A percentile compares a stretch with the other conserved stretches of the same genome.
Evolutionary conservation across 2,113 vertebrate genomes (phyloP).

Genomic region (Microcebus griseorufus): DNA sequence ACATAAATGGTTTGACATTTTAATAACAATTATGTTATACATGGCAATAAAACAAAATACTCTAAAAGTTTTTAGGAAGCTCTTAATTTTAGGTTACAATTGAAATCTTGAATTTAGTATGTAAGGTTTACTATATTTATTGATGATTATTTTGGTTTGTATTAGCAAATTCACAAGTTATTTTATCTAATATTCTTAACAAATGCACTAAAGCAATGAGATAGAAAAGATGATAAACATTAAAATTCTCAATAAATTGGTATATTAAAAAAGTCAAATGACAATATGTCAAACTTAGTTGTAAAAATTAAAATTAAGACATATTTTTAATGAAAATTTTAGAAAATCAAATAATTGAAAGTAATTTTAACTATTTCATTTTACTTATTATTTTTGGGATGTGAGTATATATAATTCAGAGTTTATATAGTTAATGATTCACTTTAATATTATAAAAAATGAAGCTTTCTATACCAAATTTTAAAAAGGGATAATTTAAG

Average conservation of each 20-base stretch:
- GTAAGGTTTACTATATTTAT: neutral
- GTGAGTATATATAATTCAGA: neutral
- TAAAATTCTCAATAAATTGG: neutral
- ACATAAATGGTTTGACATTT: neutral
- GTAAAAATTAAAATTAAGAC: neutral
- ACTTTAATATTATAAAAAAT: constrained; percentile 45
- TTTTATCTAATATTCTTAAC: neutral
- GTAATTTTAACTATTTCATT: neutral
- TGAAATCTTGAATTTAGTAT: neutral
- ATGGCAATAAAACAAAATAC: neutral
- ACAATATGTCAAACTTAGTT: neutral
- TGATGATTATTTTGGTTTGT: neutral
- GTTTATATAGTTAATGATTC: constrained; percentile 46
- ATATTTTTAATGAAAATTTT: neutral
- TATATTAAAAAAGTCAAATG: neutral
- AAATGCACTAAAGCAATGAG: neutral
- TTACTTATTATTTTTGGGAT: neutral
- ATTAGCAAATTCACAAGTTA: neutral
- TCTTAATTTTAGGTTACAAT: neutral
- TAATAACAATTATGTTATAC: neutral
- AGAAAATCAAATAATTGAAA: neutral
- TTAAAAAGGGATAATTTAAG: constrained; percentile 40
- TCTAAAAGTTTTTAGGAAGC: neutral
- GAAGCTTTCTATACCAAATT: neutral
- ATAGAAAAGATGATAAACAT: neutral